A percentile compares a stretch with the other conserved stretches of the same genome.
phyloP scores from a whole-genome alignment of 92 coral and sea anemone genomes.

The Parazoanthus swiftii region DNA sequence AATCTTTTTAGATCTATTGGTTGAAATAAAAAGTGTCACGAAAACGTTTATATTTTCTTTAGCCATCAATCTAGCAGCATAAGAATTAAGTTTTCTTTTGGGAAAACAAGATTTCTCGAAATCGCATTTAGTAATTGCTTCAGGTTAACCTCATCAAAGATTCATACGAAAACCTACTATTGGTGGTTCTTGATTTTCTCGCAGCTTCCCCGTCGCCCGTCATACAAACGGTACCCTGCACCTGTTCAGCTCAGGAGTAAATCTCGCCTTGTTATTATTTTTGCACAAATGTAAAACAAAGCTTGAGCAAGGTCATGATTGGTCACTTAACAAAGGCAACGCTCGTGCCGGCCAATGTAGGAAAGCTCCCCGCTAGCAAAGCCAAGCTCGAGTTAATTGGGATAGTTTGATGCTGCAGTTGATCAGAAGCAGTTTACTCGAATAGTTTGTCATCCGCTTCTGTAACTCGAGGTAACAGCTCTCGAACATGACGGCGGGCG shows the following conservation, averaged over 20 bases:
- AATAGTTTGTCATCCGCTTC: neutral
- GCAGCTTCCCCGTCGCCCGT: constrained; percentile 13
- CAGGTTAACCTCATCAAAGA: constrained; percentile 20
- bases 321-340: neutral
- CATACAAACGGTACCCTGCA: constrained; percentile 1
- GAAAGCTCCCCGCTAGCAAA: constrained; percentile 16
- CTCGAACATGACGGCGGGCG: constrained; percentile 11
- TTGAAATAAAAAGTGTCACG: neutral
- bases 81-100: neutral
- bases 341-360: constrained; percentile 21
- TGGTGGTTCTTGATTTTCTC: constrained; percentile 1
- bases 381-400: constrained; percentile 26
- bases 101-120: neutral
- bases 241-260: constrained; percentile 30
- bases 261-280: neutral
- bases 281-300: constrained; percentile 1
- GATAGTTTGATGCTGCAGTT: constrained; percentile 18
- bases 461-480: constrained; percentile 15
- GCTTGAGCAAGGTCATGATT: constrained; percentile 3
- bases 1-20: neutral
- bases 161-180: constrained; percentile 18
- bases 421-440: constrained; percentile 2
- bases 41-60: neutral
- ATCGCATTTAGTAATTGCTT: constrained; percentile 13
- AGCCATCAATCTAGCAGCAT: neutral